Evolutionary conservation across 1,140 invertebrate species (phyloP), one percentile per base, ranked within the genome.

Genomic region (Temnothorax longispinosus): DNA sequence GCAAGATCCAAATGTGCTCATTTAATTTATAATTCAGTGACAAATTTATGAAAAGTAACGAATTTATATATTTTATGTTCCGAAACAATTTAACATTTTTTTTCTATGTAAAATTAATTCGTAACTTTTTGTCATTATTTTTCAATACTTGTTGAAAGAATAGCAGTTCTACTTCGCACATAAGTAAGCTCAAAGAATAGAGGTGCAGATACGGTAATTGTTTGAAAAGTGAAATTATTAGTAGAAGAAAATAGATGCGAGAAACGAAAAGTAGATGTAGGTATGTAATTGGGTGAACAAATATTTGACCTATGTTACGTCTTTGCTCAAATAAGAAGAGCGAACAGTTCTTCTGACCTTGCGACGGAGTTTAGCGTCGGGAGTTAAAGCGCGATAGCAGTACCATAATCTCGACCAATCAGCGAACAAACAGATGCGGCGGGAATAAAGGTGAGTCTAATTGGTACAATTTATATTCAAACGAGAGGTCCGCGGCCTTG

Each of bases 401-500:
- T 89, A 72, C 88, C 90, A 78, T 92, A 94, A 94, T 93, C 90
- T 92, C 92, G 91, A 72, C 89, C 92, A 95, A 95, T 94, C 94
- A 94, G 89, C 87, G 91, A 92, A 94, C 92, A 95, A 94, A 94
- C 93, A 94, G 93, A 87, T 90, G 91, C 76, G 91, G 74, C 85
- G 89, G 88, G 94, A 92, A 93, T 94, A 94, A 94, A 95, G 94
- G 93, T 94, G 92, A 94, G 91, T 87, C 92, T 94, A 94, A 94
- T 94, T 92, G 93, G 90, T 88, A 88, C 93, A 94, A 94, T 95
- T 95, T 93, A 93, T 94, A 95, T 94, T 94, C 92, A 94, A 94
- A 95, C 93, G 92, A 94, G 92, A 94, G 92, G 87, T 93, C 87
- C 88, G 85, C 89, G 93, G 91, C 94, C 94, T 94, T 94, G 93